Conservation (phyloP, 2,888 invertebrate species). For the Nymphalis c-album region DNA sequence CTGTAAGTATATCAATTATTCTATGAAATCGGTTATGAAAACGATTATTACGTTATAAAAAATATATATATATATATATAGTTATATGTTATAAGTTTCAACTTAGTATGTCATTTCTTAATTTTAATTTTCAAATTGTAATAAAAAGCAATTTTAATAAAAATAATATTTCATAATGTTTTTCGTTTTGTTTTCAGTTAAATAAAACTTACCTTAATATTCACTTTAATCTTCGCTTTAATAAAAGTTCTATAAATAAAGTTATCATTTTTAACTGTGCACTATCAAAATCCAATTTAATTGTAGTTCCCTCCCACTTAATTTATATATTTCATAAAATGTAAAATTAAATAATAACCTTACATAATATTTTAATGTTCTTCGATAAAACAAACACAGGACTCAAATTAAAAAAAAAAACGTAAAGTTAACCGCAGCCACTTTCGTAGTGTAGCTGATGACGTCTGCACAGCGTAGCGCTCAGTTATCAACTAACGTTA, state of each 20-base stretch:
- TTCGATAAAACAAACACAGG: background rate
- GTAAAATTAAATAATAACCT: background rate
- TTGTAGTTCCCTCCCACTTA: background rate
- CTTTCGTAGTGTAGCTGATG: conserved; percentile 45
- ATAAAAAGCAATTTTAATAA: too few species aligned
- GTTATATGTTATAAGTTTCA: too few species aligned
- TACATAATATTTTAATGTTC: background rate
- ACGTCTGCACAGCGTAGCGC: conserved; percentile 60
- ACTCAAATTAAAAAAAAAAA: conserved; percentile 17
- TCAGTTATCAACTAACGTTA: conserved; percentile 65
- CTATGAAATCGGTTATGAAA: background rate
- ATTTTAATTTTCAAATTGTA: too few species aligned
- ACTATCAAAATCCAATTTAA: background rate
- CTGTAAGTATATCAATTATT: conserved; percentile 5
- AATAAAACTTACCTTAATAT: conserved; percentile 22
- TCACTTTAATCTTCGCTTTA: conserved; percentile 22
- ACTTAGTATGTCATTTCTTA: too few species aligned
- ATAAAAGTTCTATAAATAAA: conserved; percentile 5
- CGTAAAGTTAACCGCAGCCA: conserved; percentile 45
- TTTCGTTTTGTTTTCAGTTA: background rate
- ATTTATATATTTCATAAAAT: background rate
- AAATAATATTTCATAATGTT: background rate
- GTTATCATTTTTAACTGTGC: background rate
- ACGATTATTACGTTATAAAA: background rate
- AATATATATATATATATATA: too few species aligned